phyloP scores from a whole-genome alignment of 2,797 vertebrate genomes.

The Galagoides demidoff region DNA sequence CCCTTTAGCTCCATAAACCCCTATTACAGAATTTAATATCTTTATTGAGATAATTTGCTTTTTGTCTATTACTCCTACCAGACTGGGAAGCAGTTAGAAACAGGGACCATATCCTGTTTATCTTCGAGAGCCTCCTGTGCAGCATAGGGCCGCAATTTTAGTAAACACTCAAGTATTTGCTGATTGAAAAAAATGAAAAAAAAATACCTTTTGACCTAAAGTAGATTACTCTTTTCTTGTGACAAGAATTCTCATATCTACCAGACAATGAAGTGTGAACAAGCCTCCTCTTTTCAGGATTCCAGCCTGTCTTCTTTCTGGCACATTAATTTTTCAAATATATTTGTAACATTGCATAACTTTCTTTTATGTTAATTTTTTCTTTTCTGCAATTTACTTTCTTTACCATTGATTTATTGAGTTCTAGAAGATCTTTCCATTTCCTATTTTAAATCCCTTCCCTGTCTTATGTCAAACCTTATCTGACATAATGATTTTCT shows the following conservation, averaged over 20 bases:
- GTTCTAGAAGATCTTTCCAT: neutral
- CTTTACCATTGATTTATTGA: conserved; percentile 20
- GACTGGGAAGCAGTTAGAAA: neutral
- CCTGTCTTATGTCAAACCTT: too few species aligned
- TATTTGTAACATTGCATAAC: neutral
- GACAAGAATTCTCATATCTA: neutral
- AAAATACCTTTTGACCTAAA: conserved; percentile 16
- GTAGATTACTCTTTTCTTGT: neutral
- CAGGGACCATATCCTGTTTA: neutral
- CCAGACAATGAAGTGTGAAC: neutral
- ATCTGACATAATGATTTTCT: too few species aligned
- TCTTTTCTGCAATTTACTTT: neutral
- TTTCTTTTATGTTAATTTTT: conserved; percentile 22
- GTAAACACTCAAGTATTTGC: neutral
- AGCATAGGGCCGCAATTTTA: neutral
- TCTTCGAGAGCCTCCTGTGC: neutral
- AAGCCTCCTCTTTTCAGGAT: neutral
- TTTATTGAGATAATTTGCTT: neutral
- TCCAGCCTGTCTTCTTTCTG: neutral
- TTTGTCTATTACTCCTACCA: neutral
- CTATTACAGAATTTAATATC: neutral
- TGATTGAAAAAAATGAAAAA: conserved; percentile 10
- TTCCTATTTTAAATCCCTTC: neutral
- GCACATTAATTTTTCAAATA: conserved; percentile 24
- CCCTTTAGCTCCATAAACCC: neutral